A percentile compares a stretch with the other conserved stretches of the same genome.
phyloP scores from a whole-genome alignment of 2,113 vertebrate genomes.

The Xiphophorus couchianus region DNA sequence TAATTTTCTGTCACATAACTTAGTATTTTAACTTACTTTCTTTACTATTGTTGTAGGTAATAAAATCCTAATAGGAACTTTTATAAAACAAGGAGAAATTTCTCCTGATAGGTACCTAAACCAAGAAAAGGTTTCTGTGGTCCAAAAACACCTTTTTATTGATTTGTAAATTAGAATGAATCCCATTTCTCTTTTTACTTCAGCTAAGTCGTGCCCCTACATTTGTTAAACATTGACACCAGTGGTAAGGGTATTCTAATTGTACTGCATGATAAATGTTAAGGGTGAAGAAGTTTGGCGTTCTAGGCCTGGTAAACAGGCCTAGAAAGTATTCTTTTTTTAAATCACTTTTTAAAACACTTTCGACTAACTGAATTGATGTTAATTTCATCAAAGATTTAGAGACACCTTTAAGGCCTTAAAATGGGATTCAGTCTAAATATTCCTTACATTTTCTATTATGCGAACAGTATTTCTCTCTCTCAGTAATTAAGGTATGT shows the following conservation, averaged over 20 bases:
- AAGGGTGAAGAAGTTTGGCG: neutral
- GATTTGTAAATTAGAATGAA: neutral
- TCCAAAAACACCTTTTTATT: slow-evolving; percentile 4
- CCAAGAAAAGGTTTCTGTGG: neutral
- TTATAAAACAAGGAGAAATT: neutral
- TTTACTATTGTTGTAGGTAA: neutral
- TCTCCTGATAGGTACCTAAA: no score
- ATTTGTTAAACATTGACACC: neutral
- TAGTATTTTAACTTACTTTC: neutral
- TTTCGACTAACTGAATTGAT: neutral
- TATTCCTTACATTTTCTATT: slow-evolving; percentile 41
- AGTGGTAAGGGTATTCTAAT: neutral
- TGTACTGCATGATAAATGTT: neutral
- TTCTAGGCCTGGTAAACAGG: neutral
- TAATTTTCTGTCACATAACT: neutral
- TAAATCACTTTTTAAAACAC: neutral
- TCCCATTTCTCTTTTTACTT: slow-evolving; percentile 1
- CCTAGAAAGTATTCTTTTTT: no score
- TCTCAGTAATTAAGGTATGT: slow-evolving; percentile 23
- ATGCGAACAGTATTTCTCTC: slow-evolving; percentile 17
- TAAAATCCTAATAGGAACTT: neutral
- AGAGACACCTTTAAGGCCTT: neutral
- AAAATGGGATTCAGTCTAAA: neutral
- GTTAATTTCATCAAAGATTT: neutral
- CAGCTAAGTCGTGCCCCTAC: neutral